Percentiles rank a stretch among this genome's conserved stretches.
Conservation (phyloP, 2,113 vertebrate genomes). For the Cathartes aura region DNA sequence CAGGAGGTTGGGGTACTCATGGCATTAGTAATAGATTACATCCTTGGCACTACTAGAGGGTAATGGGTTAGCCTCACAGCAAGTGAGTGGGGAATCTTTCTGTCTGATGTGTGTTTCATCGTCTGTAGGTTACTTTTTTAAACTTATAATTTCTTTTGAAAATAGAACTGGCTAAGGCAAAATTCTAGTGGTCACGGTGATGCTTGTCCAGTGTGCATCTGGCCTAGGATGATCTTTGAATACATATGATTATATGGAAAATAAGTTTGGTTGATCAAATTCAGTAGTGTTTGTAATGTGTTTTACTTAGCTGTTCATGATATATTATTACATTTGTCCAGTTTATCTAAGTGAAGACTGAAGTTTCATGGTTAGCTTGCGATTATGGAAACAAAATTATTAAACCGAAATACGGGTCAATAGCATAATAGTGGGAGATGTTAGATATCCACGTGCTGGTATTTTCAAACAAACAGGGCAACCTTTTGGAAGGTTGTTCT, state of each 20-base stretch:
- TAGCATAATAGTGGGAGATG: background rate
- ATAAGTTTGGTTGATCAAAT: background rate
- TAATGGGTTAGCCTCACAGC: background rate
- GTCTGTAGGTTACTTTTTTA: background rate
- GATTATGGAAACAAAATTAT: background rate
- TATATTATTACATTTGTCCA: background rate
- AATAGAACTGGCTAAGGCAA: background rate
- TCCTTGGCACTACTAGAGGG: background rate
- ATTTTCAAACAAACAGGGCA: background rate
- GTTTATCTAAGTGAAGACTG: background rate
- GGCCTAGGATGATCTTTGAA: background rate
- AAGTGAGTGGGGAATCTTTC: background rate
- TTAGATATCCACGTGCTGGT: background rate
- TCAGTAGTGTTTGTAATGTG: background rate
- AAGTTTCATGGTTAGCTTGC: background rate
- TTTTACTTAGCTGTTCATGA: background rate
- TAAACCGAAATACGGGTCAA: background rate
- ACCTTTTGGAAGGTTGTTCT: background rate
- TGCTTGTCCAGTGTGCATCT: background rate
- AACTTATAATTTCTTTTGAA: background rate
- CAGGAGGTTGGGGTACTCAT: background rate
- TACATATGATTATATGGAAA: background rate
- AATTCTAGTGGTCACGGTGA: rapidly evolving
- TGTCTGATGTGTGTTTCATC: background rate
- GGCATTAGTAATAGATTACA: background rate